These are phyloP conservation scores for Gallinago paraguaiae DNA, from an alignment of 2,113 vertebrate genomes.

Conservation along the genomic window DNA sequence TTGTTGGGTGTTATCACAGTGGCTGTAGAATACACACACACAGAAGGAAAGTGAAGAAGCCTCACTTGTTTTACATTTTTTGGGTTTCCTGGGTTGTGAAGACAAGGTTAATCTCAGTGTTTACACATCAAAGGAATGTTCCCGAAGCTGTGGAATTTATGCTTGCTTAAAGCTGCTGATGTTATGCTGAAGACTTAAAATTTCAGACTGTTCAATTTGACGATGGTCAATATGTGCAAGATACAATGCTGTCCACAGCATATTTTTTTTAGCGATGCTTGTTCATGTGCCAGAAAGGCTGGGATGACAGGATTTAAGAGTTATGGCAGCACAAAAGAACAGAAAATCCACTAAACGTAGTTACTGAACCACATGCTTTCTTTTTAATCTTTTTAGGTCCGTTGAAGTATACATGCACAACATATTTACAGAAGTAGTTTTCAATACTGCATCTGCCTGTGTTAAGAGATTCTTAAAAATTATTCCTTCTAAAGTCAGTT, in stretches of 20 bases:
- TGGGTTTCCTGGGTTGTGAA: neutral
- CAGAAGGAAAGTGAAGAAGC: neutral
- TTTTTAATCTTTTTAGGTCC: neutral
- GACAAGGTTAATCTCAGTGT: neutral
- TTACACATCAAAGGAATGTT: neutral
- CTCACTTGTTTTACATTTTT: neutral
- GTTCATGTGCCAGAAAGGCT: neutral
- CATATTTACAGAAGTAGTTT: neutral
- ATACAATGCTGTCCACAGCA: neutral
- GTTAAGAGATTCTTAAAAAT: neutral
- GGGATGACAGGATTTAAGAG: neutral
- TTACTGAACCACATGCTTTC: neutral
- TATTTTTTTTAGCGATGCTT: neutral
- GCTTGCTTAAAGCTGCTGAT: neutral
- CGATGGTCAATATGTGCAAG: neutral
- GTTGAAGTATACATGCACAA: neutral
- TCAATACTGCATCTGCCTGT: neutral
- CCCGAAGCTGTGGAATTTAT: neutral
- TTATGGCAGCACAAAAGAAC: neutral
- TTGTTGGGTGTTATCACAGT: neutral
- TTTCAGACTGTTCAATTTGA: neutral
- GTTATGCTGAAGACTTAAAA: neutral
- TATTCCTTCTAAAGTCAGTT: neutral
- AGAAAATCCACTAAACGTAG: neutral
- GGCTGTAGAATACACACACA: neutral